Conservation (phyloP, 2,113 vertebrate species). For the Cygnus atratus region DNA sequence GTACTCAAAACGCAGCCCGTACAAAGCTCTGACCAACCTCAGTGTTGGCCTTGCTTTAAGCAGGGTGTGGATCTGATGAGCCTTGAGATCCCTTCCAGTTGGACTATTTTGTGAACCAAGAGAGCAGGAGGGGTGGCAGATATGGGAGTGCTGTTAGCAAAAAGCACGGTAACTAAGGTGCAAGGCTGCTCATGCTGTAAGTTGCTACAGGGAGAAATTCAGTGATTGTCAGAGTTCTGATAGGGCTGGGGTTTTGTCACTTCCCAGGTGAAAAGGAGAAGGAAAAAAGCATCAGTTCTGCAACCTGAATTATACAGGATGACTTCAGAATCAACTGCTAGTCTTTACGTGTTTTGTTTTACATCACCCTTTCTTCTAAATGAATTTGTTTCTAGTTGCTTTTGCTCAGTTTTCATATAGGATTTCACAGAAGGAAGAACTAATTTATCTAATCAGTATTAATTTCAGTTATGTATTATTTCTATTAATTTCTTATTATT, state of each 20-base stretch:
- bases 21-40: background rate
- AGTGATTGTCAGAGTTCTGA: background rate
- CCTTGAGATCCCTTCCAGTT: background rate
- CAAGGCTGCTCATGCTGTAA: background rate
- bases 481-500: background rate
- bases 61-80: background rate
- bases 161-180: background rate
- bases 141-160: background rate
- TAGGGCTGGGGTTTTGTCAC: background rate
- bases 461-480: background rate
- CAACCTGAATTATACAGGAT: background rate
- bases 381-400: background rate
- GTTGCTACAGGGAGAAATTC: background rate
- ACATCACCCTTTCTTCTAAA: background rate
- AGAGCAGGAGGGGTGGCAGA: background rate
- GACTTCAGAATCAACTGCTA: background rate
- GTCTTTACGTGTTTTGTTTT: background rate
- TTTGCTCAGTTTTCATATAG: background rate
- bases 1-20: background rate
- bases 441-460: background rate
- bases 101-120: background rate
- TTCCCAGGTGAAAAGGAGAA: background rate
- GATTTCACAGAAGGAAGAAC: background rate
- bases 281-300: background rate
- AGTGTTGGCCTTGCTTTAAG: background rate